Evolutionary conservation across 2,113 vertebrate genomes (phyloP), one percentile per base, ranked within the genome.

Genomic region (Phaethornis superciliosus): DNA sequence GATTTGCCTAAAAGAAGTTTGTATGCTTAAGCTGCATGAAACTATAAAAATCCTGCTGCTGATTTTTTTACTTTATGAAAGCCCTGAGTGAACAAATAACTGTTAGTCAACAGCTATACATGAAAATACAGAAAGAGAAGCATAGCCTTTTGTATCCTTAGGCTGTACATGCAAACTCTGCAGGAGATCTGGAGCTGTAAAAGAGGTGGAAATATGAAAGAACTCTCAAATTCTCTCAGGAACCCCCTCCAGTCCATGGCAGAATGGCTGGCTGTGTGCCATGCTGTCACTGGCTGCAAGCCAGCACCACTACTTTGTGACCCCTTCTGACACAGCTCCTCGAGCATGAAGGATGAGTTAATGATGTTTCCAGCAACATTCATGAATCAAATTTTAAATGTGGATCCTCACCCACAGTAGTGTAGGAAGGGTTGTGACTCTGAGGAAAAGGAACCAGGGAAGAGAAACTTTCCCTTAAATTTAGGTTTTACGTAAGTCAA

Each of bases 321-420:
- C 79, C 91, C 47, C 11, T 84, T 75, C 88, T 92, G 72, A 90
- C 1, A 27, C 68, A 78, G 88, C 88, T 81, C 22, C 3, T 5
- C 56, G 56, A 49, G 72, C 35, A 35, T 67, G 85, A 72, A 91
- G 82, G 95, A 91, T 94, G 88, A 93, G 56, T 67, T 94, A 83
- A 81, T 75, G 72, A 76, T 95, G 44, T 76, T 94, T 83, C 44
- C 75, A 47, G 62, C 17, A 62, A 51, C 49, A 54, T 60, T 90
- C 64, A 42, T 78, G 76, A 91, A 71, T 84, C 82, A 46, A 49
- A 60, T 71, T 88, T 94, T 83, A 81, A 54, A 64, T 49, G 60
- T 70, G 37, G 16, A 28, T 70, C 93, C 40, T 88, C 33, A 47
- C 59, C 47, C n/a, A 37, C 68, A 54, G 71, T 70, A 55, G 7